phyloP scores from a whole-genome alignment of 1,140 invertebrate genomes.

The Musca vetustissima region DNA sequence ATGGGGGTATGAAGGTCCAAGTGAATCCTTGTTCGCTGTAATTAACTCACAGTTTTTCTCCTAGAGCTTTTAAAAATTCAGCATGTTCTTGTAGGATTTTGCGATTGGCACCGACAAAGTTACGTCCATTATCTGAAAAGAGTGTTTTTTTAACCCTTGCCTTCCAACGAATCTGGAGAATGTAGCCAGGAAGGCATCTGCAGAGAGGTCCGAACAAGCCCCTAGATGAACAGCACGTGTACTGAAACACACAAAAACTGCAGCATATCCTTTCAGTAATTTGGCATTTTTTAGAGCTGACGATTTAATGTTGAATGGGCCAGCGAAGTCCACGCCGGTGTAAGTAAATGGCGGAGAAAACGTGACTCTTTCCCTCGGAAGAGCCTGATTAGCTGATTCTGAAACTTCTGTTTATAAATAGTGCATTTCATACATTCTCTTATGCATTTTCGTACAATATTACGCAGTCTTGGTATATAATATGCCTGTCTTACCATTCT shows the following conservation, averaged over 20 bases:
- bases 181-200: neutral
- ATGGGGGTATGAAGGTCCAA: constrained; percentile 3
- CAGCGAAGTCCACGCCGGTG: constrained; percentile 33
- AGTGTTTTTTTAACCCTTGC: constrained; percentile 14
- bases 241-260: constrained; percentile 1
- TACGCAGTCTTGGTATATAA: neutral
- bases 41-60: neutral
- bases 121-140: constrained; percentile 45
- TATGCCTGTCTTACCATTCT: neutral
- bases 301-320: constrained; percentile 21
- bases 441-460: neutral
- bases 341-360: constrained; percentile 29
- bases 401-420: neutral
- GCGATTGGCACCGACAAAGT: constrained; percentile 38
- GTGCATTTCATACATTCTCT: neutral
- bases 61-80: neutral
- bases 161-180: neutral
- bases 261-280: neutral
- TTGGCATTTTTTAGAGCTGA: neutral
- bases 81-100: neutral
- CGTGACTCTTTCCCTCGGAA: constrained; percentile 28
- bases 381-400: constrained; percentile 24
- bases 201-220: neutral
- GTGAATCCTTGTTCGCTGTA: neutral
- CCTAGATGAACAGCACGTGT: constrained; percentile 1